These are phyloP conservation scores for Drosophila cognata DNA, from an alignment of 2,888 invertebrate species.

Conservation along the genomic window DNA sequence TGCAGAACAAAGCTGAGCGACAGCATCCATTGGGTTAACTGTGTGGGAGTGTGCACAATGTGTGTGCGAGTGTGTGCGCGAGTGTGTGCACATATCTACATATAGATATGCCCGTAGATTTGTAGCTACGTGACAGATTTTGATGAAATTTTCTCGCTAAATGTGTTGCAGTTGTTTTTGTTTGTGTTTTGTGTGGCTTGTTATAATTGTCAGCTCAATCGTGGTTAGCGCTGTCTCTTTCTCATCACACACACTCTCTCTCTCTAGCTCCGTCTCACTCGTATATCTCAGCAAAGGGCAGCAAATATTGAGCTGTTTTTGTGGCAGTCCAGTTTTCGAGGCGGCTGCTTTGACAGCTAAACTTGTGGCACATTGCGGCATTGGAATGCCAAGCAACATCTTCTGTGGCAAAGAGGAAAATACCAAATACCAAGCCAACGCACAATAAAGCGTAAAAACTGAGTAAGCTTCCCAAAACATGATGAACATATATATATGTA, in stretches of 20 bases:
- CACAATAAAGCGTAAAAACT: background rate
- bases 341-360: slow-evolving; percentile 1
- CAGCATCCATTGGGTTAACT: slow-evolving; percentile 56
- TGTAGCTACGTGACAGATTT: slow-evolving; percentile 67
- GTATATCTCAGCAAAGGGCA: background rate
- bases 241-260: background rate
- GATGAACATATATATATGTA: background rate
- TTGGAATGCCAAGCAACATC: slow-evolving; percentile 23
- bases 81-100: slow-evolving; percentile 12
- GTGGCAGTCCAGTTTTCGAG: background rate
- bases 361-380: slow-evolving; percentile 13
- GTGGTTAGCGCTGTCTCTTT: slow-evolving; percentile 1
- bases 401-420: slow-evolving; percentile 17
- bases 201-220: slow-evolving; percentile 60
- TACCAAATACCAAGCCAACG: background rate
- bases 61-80: background rate
- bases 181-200: slow-evolving; percentile 32
- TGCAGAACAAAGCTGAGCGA: slow-evolving; percentile 52
- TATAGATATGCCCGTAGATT: slow-evolving; percentile 28
- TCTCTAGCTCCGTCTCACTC: background rate
- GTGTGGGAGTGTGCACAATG: slow-evolving; percentile 44
- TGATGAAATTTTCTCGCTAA: slow-evolving; percentile 67
- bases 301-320: slow-evolving; percentile 38
- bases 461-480: slow-evolving; percentile 9
- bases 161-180: slow-evolving; percentile 43